Evolutionary conservation across 2,113 vertebrate genomes (phyloP).

Genomic region (Salvelinus namaycush): DNA sequence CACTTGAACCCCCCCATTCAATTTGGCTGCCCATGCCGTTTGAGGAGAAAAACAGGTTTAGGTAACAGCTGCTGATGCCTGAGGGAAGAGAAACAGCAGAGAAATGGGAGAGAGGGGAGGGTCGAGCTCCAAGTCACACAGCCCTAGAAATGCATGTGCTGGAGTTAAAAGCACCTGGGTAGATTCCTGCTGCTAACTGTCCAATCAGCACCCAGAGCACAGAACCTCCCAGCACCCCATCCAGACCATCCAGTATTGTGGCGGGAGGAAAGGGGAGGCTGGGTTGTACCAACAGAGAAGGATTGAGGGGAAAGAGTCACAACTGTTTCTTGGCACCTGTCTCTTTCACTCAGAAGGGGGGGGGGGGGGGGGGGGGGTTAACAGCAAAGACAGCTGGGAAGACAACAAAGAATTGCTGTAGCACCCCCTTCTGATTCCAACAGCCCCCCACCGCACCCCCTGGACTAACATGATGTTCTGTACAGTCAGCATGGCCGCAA

Average conservation of each 20-base stretch:
- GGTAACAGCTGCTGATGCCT: constrained; percentile 32
- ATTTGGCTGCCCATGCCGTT: constrained; percentile 38
- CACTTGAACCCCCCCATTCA: constrained; percentile 35
- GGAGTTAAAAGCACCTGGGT: constrained; percentile 16
- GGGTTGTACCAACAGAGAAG: constrained; percentile 3
- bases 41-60: constrained; percentile 47
- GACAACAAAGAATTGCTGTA: constrained; percentile 46
- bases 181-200: background rate
- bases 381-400: constrained; percentile 60
- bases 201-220: background rate
- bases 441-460: background rate
- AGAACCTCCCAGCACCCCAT: background rate
- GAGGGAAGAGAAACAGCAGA: constrained; percentile 8
- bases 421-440: background rate
- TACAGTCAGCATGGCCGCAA: constrained; percentile 33
- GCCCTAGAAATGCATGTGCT: background rate
- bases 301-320: constrained; percentile 14
- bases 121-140: background rate
- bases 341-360: constrained; percentile 49
- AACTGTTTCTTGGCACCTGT: constrained; percentile 67
- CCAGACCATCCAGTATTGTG: background rate
- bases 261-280: background rate
- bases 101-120: background rate
- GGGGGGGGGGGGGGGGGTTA: constrained; percentile 44
- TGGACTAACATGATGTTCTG: constrained; percentile 33